Percentiles rank a stretch among this genome's conserved stretches.
Conservation (phyloP, 2,113 vertebrate species). For the Ceratotherium simum region DNA sequence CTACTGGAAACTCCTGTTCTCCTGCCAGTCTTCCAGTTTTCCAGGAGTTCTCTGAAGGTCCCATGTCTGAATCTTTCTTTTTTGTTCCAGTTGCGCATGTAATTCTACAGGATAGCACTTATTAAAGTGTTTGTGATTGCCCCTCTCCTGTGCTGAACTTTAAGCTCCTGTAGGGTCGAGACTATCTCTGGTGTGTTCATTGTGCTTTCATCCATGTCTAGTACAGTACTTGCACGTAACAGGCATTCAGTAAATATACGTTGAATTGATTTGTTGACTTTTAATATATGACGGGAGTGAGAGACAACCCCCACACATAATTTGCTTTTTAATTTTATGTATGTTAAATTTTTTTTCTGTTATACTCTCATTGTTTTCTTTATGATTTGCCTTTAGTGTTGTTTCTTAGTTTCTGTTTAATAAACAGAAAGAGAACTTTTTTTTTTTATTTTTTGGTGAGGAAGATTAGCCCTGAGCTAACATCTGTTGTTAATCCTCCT, state of each 20-base stretch:
- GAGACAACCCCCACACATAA: neutral
- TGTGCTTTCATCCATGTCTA: neutral
- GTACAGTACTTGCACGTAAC: neutral
- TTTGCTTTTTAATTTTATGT: neutral
- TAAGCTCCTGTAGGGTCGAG: neutral
- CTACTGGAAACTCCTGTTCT: neutral
- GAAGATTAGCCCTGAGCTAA: no score
- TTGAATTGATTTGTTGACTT: neutral
- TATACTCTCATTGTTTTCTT: neutral
- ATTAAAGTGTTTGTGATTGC: neutral
- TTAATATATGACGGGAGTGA: neutral
- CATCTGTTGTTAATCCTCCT: no score
- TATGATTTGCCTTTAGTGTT: neutral
- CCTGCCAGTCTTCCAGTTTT: neutral
- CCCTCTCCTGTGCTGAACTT: neutral
- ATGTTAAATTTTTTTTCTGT: neutral
- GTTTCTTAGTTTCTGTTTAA: neutral
- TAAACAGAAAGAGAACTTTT: neutral
- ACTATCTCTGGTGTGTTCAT: neutral
- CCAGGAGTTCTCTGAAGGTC: neutral
- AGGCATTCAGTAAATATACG: neutral
- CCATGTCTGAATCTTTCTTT: neutral
- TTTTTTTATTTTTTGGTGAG: no score
- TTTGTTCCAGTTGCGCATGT: neutral
- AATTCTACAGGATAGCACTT: neutral